Conservation (phyloP, 2,113 vertebrate genomes). For the Microcebus jonahi region DNA sequence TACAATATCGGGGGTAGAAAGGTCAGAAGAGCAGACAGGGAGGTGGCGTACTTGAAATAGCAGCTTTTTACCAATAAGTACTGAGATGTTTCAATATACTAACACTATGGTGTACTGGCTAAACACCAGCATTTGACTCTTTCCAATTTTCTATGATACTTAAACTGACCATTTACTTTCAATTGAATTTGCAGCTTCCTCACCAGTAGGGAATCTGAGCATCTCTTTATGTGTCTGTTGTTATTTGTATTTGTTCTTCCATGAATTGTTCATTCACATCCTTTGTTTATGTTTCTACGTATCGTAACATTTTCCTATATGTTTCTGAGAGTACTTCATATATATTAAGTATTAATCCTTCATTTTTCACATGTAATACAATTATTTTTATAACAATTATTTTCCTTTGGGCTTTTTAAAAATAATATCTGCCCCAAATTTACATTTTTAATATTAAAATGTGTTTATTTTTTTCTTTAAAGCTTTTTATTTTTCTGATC, state of each 20-base stretch:
- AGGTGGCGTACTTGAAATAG: no score
- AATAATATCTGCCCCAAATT: neutral
- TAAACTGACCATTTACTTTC: neutral
- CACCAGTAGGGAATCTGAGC: neutral
- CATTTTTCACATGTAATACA: neutral
- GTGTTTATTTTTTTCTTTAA: neutral
- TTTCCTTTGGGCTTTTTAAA: neutral
- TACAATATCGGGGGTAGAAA: no score
- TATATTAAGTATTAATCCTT: neutral
- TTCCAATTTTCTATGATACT: neutral
- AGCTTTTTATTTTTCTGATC: neutral
- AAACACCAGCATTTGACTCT: neutral
- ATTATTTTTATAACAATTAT: neutral
- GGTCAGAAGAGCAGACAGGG: neutral
- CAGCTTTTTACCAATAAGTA: neutral
- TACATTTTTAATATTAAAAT: neutral
- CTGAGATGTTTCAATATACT: neutral
- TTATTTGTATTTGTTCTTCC: neutral
- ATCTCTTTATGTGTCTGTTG: neutral
- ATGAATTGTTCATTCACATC: neutral
- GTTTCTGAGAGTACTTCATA: neutral
- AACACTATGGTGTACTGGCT: no score
- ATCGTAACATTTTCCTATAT: neutral
- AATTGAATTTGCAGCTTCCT: neutral
- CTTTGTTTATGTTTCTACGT: neutral